Conservation (phyloP, 2,113 vertebrate species). For the Syngnathus scovelli region DNA sequence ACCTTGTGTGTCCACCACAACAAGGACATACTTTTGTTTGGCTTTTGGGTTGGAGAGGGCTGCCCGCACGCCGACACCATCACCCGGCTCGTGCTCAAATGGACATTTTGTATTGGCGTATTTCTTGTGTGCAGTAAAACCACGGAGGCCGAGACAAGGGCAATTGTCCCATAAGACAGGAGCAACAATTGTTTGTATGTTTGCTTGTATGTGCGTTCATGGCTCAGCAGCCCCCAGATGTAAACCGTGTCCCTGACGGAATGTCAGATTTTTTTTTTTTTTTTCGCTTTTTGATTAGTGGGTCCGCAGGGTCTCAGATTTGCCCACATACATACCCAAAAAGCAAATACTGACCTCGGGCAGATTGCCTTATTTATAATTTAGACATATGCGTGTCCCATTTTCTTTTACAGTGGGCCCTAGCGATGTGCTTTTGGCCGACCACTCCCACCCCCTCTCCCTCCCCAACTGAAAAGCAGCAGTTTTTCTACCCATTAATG, state of each 20-base stretch:
- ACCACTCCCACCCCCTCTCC: constrained; percentile 24
- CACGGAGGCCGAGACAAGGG: constrained; percentile 53
- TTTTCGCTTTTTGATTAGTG: constrained; percentile 38
- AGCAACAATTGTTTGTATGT: constrained; percentile 64
- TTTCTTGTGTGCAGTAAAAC: constrained; percentile 60
- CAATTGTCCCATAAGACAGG: constrained; percentile 66
- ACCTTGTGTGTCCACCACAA: constrained; percentile 61
- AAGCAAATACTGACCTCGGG: constrained; percentile 26
- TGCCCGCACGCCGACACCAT: constrained; percentile 52
- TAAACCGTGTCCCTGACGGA: constrained; percentile 40
- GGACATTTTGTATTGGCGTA: constrained; percentile 68
- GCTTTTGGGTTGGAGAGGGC: constrained; percentile 66
- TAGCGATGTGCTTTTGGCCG: constrained; percentile 10
- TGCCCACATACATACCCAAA: constrained; percentile 32
- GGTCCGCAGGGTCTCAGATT: constrained; percentile 12
- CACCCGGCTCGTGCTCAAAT: constrained; percentile 58
- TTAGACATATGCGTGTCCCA: constrained; percentile 23
- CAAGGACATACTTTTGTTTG: constrained; percentile 67
- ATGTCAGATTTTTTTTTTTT: constrained; percentile 36
- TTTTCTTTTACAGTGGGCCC: constrained; percentile 23
- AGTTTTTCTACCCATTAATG: constrained; percentile 10
- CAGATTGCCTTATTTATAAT: constrained; percentile 41
- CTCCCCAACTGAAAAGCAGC: constrained; percentile 1
- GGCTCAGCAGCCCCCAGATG: constrained; percentile 48
- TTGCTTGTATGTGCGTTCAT: constrained; percentile 53